Percentiles rank a stretch among this genome's conserved stretches.
phyloP scores from a whole-genome alignment of 2,113 vertebrate species.

The Prinia subflava region DNA sequence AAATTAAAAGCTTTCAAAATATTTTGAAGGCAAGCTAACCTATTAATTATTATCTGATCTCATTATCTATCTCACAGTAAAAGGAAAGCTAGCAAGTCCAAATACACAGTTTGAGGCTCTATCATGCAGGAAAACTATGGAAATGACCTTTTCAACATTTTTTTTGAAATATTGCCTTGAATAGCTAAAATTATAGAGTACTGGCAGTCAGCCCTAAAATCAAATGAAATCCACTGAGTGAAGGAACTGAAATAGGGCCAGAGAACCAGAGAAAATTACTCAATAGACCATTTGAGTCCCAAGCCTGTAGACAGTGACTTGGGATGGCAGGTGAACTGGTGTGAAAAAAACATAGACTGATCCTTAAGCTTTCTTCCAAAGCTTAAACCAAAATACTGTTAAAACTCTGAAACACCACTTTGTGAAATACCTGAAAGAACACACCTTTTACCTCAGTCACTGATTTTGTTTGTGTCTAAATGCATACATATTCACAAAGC shows the following conservation, averaged over 20 bases:
- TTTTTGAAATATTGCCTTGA: neutral
- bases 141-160: conserved; percentile 14
- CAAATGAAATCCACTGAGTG: neutral
- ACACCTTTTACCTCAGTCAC: neutral
- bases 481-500: neutral
- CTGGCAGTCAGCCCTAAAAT: conserved; percentile 26
- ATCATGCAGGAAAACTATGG: neutral
- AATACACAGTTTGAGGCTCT: neutral
- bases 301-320: neutral
- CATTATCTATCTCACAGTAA: neutral
- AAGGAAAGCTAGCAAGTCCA: neutral
- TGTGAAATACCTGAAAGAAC: neutral
- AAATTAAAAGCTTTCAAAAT: neutral
- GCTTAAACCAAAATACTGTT: neutral
- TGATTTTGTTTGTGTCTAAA: neutral
- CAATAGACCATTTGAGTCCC: neutral
- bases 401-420: neutral
- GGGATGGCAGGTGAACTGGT: neutral
- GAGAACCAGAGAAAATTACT: neutral
- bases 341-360: neutral
- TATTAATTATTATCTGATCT: neutral
- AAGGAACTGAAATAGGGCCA: neutral
- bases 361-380: neutral
- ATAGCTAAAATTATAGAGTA: neutral
- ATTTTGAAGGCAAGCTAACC: neutral